phyloP scores from a whole-genome alignment of 2,113 vertebrate species.

The Capreolus pygargus region DNA sequence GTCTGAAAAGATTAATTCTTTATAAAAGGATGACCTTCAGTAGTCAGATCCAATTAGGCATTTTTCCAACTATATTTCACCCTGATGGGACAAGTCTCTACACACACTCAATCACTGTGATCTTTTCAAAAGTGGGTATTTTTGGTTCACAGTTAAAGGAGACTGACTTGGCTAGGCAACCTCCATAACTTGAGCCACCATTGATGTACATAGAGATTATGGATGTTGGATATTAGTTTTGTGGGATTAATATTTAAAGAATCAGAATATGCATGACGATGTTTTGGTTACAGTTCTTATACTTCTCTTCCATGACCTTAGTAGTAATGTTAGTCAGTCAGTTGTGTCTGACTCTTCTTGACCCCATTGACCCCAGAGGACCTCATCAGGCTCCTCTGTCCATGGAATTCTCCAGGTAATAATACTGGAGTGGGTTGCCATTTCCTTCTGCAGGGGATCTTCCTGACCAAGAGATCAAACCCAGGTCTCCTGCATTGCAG shows the following conservation, averaged over 20 bases:
- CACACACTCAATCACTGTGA: constrained; percentile 54
- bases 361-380: not conserved
- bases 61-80: constrained; percentile 67
- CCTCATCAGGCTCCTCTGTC: not conserved
- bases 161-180: not conserved
- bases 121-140: constrained; percentile 55
- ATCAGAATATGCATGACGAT: not conserved
- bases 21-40: constrained; percentile 73
- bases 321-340: not conserved
- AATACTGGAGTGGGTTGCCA: not conserved
- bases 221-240: not conserved
- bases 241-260: constrained; percentile 16
- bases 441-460: not conserved
- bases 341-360: not conserved
- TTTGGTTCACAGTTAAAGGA: constrained; percentile 34
- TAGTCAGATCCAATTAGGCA: constrained; percentile 70
- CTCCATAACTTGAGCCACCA: not conserved
- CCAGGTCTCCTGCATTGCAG: not conserved
- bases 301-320: not conserved
- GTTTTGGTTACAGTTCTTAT: not conserved
- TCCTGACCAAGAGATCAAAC: not conserved
- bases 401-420: not conserved
- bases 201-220: not conserved
- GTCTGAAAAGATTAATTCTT: constrained; percentile 72
- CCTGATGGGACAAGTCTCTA: constrained; percentile 58